Evolutionary conservation across 2,888 invertebrate genomes (phyloP).

Genomic region (Drosophila lutescens): DNA sequence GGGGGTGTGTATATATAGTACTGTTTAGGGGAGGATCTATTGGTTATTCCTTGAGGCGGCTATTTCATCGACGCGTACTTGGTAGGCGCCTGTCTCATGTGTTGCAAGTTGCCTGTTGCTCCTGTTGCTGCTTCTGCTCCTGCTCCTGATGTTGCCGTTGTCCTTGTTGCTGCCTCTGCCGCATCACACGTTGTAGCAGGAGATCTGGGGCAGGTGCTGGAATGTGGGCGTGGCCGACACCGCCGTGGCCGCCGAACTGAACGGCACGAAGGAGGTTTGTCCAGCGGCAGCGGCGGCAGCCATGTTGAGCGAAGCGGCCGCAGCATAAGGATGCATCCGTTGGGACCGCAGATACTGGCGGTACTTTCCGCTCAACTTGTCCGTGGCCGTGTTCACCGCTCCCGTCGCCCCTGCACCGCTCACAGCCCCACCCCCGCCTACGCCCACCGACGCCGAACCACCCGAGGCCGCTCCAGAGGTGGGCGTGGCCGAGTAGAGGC

Average conservation of each 20-base stretch:
- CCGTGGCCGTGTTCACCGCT: conserved; percentile 63
- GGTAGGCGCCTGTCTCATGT: conserved; percentile 73
- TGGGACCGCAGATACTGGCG: conserved; percentile 86
- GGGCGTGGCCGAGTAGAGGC: conserved; percentile 50
- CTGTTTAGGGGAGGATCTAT: conserved; percentile 48
- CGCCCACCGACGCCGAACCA: conserved; percentile 43
- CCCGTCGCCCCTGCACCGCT: conserved; percentile 28
- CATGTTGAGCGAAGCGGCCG: conserved; percentile 75
- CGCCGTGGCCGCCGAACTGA: conserved; percentile 77
- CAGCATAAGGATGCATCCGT: conserved; percentile 86
- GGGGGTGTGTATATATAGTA: conserved; percentile 42
- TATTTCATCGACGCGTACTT: conserved; percentile 71
- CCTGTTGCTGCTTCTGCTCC: conserved; percentile 42
- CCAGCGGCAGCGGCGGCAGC: conserved; percentile 83
- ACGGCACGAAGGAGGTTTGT: conserved; percentile 84
- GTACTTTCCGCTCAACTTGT: conserved; percentile 85
- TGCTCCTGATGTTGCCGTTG: conserved; percentile 32
- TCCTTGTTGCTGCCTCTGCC: conserved; percentile 38
- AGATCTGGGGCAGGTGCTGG: conserved; percentile 86
- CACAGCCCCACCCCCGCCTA: conserved; percentile 21
- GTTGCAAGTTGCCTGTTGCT: conserved; percentile 47
- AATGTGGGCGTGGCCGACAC: conserved; percentile 83
- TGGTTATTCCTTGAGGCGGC: conserved; percentile 54
- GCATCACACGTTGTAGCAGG: conserved; percentile 87
- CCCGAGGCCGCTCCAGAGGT: conserved; percentile 50